Percentiles rank a stretch among this genome's conserved stretches.
Conservation (phyloP, 2,888 invertebrate genomes). For the Netelia inedita region DNA sequence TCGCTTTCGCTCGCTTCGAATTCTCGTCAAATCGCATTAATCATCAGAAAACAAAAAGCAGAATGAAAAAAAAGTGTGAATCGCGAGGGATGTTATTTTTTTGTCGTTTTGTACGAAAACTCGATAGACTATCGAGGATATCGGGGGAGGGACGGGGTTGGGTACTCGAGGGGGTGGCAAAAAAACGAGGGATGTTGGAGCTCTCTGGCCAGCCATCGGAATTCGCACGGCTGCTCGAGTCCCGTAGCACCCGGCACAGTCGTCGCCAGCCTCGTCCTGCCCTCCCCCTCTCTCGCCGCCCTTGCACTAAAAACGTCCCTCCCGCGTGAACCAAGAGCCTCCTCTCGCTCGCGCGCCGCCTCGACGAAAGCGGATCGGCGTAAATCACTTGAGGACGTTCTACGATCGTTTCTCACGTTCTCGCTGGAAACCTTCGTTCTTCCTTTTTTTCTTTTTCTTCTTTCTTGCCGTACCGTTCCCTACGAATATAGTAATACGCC, state of each 20-base stretch:
- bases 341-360: conserved; percentile 12
- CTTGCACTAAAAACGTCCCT: neutral
- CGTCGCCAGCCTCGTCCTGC: conserved; percentile 30
- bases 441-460: conserved; percentile 21
- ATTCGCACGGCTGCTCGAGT: conserved; percentile 66
- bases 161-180: conserved; percentile 8
- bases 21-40: conserved; percentile 32
- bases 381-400: conserved; percentile 69
- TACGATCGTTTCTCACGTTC: conserved; percentile 69
- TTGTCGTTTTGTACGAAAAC: conserved; percentile 25
- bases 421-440: conserved; percentile 56
- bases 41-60: conserved; percentile 7
- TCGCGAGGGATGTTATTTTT: conserved; percentile 26
- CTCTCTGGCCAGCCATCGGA: conserved; percentile 57
- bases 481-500: conserved; percentile 37
- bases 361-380: conserved; percentile 68
- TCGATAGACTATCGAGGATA: conserved; percentile 60
- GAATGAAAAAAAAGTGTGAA: neutral
- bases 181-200: conserved; percentile 27
- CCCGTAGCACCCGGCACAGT: conserved; percentile 52
- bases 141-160: conserved; percentile 37
- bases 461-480: conserved; percentile 26
- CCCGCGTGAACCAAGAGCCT: conserved; percentile 18
- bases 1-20: too few relatives aligned
- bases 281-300: neutral